Percentiles rank a stretch among this genome's conserved stretches.
phyloP scores from a whole-genome alignment of 2,888 invertebrate genomes.

The Tridacna crocea region DNA sequence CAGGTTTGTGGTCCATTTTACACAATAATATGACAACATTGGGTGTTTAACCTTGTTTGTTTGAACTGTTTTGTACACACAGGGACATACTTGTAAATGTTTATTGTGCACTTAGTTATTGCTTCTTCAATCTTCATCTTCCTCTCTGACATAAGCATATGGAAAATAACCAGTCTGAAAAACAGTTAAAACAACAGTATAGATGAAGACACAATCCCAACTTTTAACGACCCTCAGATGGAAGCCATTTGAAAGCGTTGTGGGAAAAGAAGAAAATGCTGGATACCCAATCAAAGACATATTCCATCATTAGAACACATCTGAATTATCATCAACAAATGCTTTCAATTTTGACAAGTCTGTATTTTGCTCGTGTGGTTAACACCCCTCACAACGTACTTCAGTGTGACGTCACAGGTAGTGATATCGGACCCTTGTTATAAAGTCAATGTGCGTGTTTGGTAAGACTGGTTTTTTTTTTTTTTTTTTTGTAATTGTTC shows the following conservation, averaged over 20 bases:
- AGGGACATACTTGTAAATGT: background rate
- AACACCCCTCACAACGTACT: too few species aligned
- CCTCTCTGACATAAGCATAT: conserved; percentile 82
- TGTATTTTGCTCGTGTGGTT: too few species aligned
- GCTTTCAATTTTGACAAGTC: too few species aligned
- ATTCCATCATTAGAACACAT: too few species aligned
- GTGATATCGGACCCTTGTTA: too few species aligned
- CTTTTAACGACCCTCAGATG: background rate
- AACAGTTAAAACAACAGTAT: background rate
- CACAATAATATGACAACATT: background rate
- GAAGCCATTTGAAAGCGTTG: background rate
- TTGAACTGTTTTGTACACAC: background rate
- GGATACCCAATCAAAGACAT: too few species aligned
- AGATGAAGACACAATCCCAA: background rate
- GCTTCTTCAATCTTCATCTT: conserved; percentile 69
- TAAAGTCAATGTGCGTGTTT: too few species aligned
- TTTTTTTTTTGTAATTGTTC: too few species aligned
- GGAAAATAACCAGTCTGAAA: conserved; percentile 85
- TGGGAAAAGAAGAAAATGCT: too few species aligned
- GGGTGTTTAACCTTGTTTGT: background rate
- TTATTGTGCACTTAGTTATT: background rate
- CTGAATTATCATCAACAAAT: too few species aligned
- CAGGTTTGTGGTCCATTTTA: background rate
- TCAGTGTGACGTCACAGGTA: too few species aligned
- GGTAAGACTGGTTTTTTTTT: too few species aligned